phyloP scores from a whole-genome alignment of 1,140 invertebrate genomes.

The Euwallacea fornicatus region DNA sequence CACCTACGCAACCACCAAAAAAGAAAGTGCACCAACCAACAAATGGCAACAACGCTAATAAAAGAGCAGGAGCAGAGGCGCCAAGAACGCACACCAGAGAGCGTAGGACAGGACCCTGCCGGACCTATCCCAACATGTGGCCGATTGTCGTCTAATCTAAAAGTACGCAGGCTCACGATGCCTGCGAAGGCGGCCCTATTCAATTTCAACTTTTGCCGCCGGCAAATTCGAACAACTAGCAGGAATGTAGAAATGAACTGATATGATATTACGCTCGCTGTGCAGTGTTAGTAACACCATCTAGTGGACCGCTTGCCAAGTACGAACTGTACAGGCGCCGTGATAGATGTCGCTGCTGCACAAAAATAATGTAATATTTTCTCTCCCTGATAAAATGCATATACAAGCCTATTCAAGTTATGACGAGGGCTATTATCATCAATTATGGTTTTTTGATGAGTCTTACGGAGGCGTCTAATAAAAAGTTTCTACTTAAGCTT shows the following conservation, averaged over 20 bases:
- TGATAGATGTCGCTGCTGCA: too few species aligned
- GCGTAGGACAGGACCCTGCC: constrained; percentile 8
- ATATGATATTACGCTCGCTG: background rate
- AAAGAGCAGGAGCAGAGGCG: constrained; percentile 14
- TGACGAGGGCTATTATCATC: constrained; percentile 8
- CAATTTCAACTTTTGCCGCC: background rate
- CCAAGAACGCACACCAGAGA: constrained; percentile 4
- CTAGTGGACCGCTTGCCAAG: background rate
- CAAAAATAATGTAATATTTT: too few species aligned
- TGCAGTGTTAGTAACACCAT: background rate
- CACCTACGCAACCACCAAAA: too few species aligned
- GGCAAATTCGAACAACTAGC: background rate
- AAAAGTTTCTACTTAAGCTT: constrained; percentile 6
- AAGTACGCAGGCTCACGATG: background rate
- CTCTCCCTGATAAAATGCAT: too few species aligned
- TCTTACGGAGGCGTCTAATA: background rate
- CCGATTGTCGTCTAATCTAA: background rate
- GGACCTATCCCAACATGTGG: constrained; percentile 11
- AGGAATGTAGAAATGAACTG: background rate
- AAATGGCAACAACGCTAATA: background rate
- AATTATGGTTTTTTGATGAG: background rate
- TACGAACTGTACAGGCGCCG: too few species aligned
- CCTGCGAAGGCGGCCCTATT: background rate
- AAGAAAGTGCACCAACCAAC: background rate
- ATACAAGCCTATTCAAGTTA: too few species aligned